These are phyloP conservation scores for Erythrocercus mccallii DNA, from an alignment of 2,113 vertebrate species.

Conservation along the genomic window DNA sequence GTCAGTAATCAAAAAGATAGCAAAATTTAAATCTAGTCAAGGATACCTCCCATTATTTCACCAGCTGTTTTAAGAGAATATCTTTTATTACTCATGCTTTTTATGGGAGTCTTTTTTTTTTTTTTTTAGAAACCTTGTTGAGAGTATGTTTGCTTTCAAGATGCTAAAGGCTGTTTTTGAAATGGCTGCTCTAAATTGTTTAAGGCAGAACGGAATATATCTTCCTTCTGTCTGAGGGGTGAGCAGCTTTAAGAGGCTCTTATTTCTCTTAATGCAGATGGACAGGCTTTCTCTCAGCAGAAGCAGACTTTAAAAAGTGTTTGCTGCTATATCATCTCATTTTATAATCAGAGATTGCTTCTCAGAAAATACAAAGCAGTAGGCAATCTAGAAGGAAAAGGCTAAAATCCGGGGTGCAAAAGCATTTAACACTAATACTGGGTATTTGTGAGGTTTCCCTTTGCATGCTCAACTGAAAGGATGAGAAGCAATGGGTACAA, in stretches of 20 bases:
- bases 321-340: background rate
- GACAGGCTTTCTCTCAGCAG: background rate
- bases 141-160: background rate
- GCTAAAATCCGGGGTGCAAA: background rate
- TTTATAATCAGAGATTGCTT: background rate
- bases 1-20: background rate
- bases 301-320: background rate
- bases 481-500: background rate
- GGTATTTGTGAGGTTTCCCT: background rate
- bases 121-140: background rate
- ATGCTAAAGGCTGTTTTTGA: background rate
- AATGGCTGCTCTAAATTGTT: constrained; percentile 18
- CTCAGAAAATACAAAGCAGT: background rate
- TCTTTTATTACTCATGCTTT: background rate
- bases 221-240: background rate
- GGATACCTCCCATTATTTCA: background rate
- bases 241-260: background rate
- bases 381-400: background rate
- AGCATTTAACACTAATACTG: background rate
- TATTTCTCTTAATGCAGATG: constrained; percentile 23
- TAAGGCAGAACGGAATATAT: background rate
- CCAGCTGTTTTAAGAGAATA: background rate
- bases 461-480: background rate
- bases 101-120: background rate
- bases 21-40: background rate